A percentile compares a stretch with the other conserved stretches of the same genome.
Conservation (phyloP, 2,888 invertebrate species). For the Xylota segnis region DNA sequence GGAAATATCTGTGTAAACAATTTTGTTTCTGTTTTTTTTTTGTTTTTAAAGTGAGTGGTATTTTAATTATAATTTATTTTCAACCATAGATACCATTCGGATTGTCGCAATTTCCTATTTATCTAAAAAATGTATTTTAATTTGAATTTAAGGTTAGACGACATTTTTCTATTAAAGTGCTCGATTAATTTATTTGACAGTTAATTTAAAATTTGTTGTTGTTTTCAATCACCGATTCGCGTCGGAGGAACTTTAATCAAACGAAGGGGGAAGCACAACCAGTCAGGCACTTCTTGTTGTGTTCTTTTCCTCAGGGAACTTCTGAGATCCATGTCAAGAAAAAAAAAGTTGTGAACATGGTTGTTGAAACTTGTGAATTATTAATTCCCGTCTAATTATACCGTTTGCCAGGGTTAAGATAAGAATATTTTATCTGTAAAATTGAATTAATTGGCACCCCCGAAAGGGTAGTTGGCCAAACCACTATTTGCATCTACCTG, state of each 20-base stretch:
- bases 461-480: constrained; percentile 12
- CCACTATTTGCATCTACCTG: constrained; percentile 45
- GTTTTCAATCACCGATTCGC: background rate
- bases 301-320: background rate
- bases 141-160: constrained; percentile 22
- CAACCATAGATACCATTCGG: constrained; percentile 3
- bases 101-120: background rate
- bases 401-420: constrained; percentile 37
- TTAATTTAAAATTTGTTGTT: constrained; percentile 28
- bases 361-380: constrained; percentile 44
- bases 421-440: constrained; percentile 18
- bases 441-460: constrained; percentile 62
- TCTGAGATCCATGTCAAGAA: background rate
- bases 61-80: constrained; percentile 66
- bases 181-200: constrained; percentile 44
- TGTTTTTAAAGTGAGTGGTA: constrained; percentile 49
- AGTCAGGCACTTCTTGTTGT: background rate
- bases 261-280: background rate
- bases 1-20: constrained; percentile 52
- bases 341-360: background rate
- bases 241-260: no score
- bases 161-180: constrained; percentile 17
- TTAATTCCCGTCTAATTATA: constrained; percentile 58
- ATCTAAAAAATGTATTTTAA: background rate
- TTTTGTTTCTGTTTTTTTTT: no score